A percentile compares a stretch with the other conserved stretches of the same genome.
These are phyloP conservation scores for Latrodectus geometricus DNA, from an alignment of 1,140 invertebrate species.

Conservation along the genomic window DNA sequence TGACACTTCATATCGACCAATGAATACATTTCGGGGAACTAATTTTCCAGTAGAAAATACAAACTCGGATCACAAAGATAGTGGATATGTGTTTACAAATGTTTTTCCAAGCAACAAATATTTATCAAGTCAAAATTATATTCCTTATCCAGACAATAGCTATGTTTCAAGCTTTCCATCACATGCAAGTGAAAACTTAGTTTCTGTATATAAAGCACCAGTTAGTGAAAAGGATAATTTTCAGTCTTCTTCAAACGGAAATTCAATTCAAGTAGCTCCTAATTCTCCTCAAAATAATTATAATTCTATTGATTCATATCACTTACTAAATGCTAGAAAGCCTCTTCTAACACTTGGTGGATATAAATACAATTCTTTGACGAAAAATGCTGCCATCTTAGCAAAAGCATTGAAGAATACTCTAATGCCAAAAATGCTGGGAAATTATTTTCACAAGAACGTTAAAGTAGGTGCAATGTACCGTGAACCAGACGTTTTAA, in stretches of 20 bases:
- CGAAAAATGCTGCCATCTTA: not conserved
- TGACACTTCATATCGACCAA: not conserved
- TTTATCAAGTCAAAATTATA: no score
- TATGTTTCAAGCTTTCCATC: no score
- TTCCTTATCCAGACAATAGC: no score
- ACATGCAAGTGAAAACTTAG: no score
- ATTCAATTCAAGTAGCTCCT: not conserved
- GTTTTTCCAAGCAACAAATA: no score
- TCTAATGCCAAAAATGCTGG: constrained; percentile 14
- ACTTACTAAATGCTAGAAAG: not conserved
- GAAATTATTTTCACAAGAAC: constrained; percentile 5
- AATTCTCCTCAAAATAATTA: not conserved
- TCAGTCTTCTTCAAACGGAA: no score
- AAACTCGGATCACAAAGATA: not conserved
- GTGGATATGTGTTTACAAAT: no score
- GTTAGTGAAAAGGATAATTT: no score
- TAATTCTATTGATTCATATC: not conserved
- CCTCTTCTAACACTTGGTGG: not conserved
- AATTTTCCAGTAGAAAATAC: not conserved
- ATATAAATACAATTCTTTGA: not conserved
- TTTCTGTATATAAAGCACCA: no score
- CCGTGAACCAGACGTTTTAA: constrained; percentile 1
- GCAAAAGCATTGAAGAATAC: constrained; percentile 4
- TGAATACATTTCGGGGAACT: constrained; percentile 26
- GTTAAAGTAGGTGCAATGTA: constrained; percentile 8